phyloP scores from a whole-genome alignment of 2,113 vertebrate species.

The Saiga tatarica region DNA sequence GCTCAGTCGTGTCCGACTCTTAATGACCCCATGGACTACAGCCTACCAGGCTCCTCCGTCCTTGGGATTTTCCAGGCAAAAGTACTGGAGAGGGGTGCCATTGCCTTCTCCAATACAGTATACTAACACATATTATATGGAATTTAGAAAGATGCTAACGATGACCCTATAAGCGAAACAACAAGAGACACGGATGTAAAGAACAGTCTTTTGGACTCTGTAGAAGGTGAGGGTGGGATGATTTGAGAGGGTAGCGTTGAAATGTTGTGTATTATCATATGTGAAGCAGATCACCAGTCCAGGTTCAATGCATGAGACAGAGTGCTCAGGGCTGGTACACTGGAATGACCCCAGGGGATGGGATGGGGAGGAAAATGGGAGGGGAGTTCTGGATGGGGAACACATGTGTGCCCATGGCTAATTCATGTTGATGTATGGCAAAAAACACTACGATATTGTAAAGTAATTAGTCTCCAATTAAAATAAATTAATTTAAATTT shows the following conservation, averaged over 20 bases:
- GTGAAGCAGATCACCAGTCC: accelerated
- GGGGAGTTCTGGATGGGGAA: not conserved
- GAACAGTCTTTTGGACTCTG: not conserved
- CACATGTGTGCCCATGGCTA: not conserved
- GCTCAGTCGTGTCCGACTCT: too few relatives aligned
- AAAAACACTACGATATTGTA: not conserved
- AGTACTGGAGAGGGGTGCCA: too few relatives aligned
- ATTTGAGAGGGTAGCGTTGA: not conserved
- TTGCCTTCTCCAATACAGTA: not conserved
- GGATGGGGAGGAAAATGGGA: not conserved
- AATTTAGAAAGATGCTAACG: not conserved
- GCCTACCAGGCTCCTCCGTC: too few relatives aligned
- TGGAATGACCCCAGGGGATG: not conserved
- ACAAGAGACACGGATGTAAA: not conserved
- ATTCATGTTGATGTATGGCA: not conserved
- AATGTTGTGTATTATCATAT: not conserved
- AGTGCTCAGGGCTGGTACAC: not conserved
- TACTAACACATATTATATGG: not conserved
- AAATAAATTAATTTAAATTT: not conserved
- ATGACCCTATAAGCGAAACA: not conserved
- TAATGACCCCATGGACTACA: too few relatives aligned
- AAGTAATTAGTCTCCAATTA: not conserved
- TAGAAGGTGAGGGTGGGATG: not conserved
- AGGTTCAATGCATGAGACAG: not conserved
- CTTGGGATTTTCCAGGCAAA: too few relatives aligned